These are phyloP conservation scores for Sander vitreus DNA, from an alignment of 2,113 vertebrate genomes.

Conservation along the genomic window DNA sequence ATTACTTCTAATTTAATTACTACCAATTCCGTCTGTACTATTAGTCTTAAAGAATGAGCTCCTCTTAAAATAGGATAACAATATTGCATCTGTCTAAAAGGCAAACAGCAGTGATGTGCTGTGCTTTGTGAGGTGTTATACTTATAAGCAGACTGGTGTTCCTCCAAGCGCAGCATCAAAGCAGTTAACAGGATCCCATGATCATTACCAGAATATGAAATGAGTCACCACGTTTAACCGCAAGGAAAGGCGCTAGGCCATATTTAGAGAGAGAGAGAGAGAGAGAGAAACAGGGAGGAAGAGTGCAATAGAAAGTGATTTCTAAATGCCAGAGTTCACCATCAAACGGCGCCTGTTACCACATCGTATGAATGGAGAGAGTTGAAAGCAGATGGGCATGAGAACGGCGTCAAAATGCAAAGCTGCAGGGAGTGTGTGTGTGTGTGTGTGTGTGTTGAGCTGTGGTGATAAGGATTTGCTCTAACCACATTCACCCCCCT, in stretches of 20 bases:
- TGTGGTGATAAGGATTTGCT: slow-evolving; percentile 78
- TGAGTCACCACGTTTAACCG: slow-evolving; percentile 76
- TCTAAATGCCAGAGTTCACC: slow-evolving; percentile 83
- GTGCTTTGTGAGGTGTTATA: slow-evolving; percentile 49
- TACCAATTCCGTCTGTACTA: not conserved
- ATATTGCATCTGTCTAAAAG: not conserved
- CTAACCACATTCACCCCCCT: slow-evolving; percentile 74
- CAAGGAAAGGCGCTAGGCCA: slow-evolving; percentile 64
- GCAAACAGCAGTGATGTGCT: slow-evolving; percentile 14
- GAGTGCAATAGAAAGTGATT: slow-evolving; percentile 72
- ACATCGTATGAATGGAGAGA: slow-evolving; percentile 78
- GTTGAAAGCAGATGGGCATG: slow-evolving; percentile 76
- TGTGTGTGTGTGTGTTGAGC: slow-evolving; percentile 32
- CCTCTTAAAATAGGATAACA: not conserved
- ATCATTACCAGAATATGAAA: slow-evolving; percentile 76
- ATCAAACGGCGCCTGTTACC: slow-evolving; percentile 71
- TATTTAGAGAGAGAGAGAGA: slow-evolving; percentile 59
- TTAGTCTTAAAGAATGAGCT: not conserved
- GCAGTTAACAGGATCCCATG: slow-evolving; percentile 68
- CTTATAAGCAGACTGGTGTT: slow-evolving; percentile 54
- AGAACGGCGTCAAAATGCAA: slow-evolving; percentile 64
- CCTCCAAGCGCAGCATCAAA: slow-evolving; percentile 67
- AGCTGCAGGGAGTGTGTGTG: slow-evolving; percentile 55
- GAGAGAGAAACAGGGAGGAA: slow-evolving; percentile 42
- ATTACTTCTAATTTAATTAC: not conserved